phyloP scores from a whole-genome alignment of 2,888 invertebrate species.

The Cordilura impudica region DNA sequence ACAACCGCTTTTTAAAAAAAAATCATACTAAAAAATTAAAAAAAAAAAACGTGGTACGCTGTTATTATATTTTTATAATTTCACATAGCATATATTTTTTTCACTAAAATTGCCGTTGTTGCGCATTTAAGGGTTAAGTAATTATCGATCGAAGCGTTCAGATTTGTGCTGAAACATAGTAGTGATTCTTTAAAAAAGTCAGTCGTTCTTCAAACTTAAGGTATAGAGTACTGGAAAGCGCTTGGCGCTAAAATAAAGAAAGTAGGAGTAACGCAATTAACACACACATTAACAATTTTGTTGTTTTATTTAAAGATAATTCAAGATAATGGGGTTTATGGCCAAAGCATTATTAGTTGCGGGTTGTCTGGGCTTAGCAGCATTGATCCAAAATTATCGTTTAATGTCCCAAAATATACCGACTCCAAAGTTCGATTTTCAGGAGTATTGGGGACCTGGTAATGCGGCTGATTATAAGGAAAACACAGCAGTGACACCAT shows the following conservation, averaged over 20 bases:
- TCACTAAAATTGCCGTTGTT: too few relatives aligned
- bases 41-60: too few relatives aligned
- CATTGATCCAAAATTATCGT: conserved; percentile 72
- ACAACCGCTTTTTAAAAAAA: too few relatives aligned
- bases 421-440: conserved; percentile 71
- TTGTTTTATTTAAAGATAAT: not conserved
- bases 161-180: not conserved
- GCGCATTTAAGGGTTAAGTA: too few relatives aligned
- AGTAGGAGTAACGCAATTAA: not conserved
- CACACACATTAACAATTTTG: not conserved
- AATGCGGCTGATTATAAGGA: conserved; percentile 70
- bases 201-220: conserved; percentile 43
- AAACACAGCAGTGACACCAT: conserved; percentile 70
- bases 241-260: not conserved
- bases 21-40: too few relatives aligned
- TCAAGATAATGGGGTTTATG: conserved; percentile 63
- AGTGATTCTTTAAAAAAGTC: not conserved
- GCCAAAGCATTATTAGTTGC: conserved; percentile 68
- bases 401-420: conserved; percentile 69
- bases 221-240: conserved; percentile 5
- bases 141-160: not conserved
- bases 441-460: conserved; percentile 76
- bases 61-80: too few relatives aligned
- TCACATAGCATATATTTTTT: too few relatives aligned
- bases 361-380: conserved; percentile 67